A percentile compares a stretch with the other conserved stretches of the same genome.
These are phyloP conservation scores for Plusia festucae DNA, from an alignment of 2,888 invertebrate species.

Conservation along the genomic window DNA sequence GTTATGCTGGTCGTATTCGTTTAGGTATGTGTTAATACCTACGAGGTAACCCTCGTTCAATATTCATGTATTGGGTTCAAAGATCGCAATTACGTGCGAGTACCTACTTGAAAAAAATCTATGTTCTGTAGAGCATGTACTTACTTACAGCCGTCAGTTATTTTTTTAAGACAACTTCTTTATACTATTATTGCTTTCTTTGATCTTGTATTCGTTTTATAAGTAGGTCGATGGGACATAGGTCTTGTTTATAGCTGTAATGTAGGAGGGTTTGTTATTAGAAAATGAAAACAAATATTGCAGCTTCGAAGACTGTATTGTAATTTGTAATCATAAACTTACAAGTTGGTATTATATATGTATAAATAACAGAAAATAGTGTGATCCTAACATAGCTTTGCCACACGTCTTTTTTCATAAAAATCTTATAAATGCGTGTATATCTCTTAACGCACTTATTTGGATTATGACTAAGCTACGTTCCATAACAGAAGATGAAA, in stretches of 20 bases:
- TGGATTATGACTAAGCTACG: not conserved
- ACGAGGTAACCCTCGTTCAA: slow-evolving; percentile 30
- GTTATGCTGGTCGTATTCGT: slow-evolving; percentile 2
- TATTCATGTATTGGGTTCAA: slow-evolving; percentile 41
- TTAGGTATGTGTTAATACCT: slow-evolving; percentile 38
- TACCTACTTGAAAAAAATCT: slow-evolving; percentile 5
- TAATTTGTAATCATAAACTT: too few species aligned
- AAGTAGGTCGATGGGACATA: too few species aligned
- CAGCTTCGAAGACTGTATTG: too few species aligned
- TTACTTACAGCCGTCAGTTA: not conserved
- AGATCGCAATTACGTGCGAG: slow-evolving; percentile 33
- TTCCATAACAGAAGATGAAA: not conserved
- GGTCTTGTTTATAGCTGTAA: too few species aligned
- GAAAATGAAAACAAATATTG: too few species aligned
- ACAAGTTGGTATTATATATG: too few species aligned
- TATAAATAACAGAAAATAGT: too few species aligned
- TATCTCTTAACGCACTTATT: not conserved
- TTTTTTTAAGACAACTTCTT: too few species aligned
- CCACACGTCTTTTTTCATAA: too few species aligned
- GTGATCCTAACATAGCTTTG: too few species aligned
- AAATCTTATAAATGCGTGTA: not conserved
- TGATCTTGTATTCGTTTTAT: not conserved
- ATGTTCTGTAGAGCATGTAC: not conserved
- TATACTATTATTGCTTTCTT: not conserved
- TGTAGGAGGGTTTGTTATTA: too few species aligned